phyloP scores from a whole-genome alignment of 1,140 invertebrate genomes.

The Musca domestica region DNA sequence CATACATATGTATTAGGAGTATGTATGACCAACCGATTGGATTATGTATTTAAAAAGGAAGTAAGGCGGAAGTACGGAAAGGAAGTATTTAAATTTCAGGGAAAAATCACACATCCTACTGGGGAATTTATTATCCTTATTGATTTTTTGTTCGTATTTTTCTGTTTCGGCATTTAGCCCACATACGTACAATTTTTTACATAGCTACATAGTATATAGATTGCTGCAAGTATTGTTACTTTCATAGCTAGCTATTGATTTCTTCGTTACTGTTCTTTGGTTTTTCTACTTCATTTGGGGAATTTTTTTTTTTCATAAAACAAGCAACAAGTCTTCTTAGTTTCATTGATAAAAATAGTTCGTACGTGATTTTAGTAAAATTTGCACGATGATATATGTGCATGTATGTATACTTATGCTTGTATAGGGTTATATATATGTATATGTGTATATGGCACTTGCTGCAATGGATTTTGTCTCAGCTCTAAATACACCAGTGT shows the following conservation, averaged over 20 bases:
- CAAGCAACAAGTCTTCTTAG: slow-evolving; percentile 17
- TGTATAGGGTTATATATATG: neutral
- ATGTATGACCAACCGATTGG: too few relatives aligned
- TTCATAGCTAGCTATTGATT: slow-evolving; percentile 6
- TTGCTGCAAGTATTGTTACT: neutral
- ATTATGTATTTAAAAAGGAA: too few relatives aligned
- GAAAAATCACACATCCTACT: too few relatives aligned
- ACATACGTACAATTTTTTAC: neutral
- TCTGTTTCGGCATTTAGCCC: neutral
- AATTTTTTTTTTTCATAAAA: neutral
- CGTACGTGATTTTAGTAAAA: slow-evolving; percentile 51
- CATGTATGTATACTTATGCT: slow-evolving; percentile 18
- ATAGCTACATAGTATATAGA: neutral
- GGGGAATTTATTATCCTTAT: too few relatives aligned
- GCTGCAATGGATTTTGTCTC: too few relatives aligned
- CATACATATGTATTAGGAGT: too few relatives aligned
- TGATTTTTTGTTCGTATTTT: too few relatives aligned
- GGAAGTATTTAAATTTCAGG: too few relatives aligned
- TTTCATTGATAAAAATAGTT: slow-evolving; percentile 48
- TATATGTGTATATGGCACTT: neutral
- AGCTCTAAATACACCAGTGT: too few relatives aligned
- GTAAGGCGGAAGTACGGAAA: too few relatives aligned
- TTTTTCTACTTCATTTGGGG: too few relatives aligned
- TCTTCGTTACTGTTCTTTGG: too few relatives aligned
- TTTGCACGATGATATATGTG: slow-evolving; percentile 35